Percentiles rank a stretch among this genome's conserved stretches.
Conservation (phyloP, 2,888 invertebrate genomes). For the Tineola bisselliella region DNA sequence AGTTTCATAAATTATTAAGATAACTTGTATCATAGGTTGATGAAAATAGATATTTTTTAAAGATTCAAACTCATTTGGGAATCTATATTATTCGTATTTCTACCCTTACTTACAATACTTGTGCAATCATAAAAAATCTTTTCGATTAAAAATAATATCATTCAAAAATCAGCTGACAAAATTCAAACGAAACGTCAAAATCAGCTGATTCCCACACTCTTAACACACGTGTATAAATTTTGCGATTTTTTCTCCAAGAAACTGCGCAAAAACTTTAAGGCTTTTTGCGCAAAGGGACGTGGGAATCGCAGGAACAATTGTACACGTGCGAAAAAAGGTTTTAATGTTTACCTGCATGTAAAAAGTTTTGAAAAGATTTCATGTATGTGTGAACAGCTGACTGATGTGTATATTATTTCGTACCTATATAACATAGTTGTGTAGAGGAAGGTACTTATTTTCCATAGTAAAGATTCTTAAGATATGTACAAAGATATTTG, state of each 20-base stretch:
- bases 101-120: too few species aligned
- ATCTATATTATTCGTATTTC: too few species aligned
- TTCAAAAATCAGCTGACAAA: not conserved
- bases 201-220: conserved; percentile 53
- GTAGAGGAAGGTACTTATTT: not conserved
- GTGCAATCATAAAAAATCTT: too few species aligned
- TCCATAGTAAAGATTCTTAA: not conserved
- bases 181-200: conserved; percentile 10
- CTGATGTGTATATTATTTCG: too few species aligned
- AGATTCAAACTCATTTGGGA: too few species aligned
- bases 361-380: not conserved
- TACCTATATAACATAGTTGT: not conserved
- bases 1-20: too few species aligned
- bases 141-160: not conserved
- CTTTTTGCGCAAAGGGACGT: conserved; percentile 46
- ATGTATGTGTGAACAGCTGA: not conserved
- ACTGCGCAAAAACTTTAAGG: conserved; percentile 31
- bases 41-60: too few species aligned
- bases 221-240: conserved; percentile 40
- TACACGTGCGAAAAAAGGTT: conserved; percentile 31
- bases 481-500: not conserved
- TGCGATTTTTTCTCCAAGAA: conserved; percentile 39
- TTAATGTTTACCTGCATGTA: conserved; percentile 28
- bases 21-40: too few species aligned
- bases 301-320: conserved; percentile 31